Evolutionary conservation across 2,113 vertebrate genomes (phyloP).

Genomic region (Tragelaphus strepsiceros): DNA sequence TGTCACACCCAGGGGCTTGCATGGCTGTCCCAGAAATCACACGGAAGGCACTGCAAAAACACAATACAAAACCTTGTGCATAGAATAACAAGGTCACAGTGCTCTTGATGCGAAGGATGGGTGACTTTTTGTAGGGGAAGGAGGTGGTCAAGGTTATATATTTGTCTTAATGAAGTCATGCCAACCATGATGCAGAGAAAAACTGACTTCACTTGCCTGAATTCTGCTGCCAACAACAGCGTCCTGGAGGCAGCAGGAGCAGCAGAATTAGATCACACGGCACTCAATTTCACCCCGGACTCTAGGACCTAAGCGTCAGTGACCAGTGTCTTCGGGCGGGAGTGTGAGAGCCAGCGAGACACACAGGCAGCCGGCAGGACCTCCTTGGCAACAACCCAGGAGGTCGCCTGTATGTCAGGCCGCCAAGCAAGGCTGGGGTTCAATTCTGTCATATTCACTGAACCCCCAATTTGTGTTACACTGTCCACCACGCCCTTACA

Average conservation of each 20-base stretch:
- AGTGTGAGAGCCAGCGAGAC: neutral
- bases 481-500: fast-evolving
- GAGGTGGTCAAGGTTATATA: neutral
- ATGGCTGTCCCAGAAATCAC: neutral
- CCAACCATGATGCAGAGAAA: neutral
- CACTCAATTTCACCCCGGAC: neutral
- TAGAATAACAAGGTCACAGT: neutral
- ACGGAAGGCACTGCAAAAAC: neutral
- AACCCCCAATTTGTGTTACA: neutral
- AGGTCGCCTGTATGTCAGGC: neutral
- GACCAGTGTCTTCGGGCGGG: neutral
- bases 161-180: neutral
- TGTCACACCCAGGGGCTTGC: neutral
- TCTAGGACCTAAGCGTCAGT: neutral
- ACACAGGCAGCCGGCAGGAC: neutral
- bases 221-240: neutral
- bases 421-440: neutral
- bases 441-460: neutral
- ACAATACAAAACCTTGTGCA: neutral
- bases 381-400: neutral
- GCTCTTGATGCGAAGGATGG: neutral
- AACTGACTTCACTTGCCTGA: neutral
- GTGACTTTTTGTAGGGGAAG: neutral
- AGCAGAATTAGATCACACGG: neutral
- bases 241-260: no score